Evolutionary conservation across 1,140 invertebrate species (phyloP).

Genomic region (Caenorhabditis brenneri): DNA sequence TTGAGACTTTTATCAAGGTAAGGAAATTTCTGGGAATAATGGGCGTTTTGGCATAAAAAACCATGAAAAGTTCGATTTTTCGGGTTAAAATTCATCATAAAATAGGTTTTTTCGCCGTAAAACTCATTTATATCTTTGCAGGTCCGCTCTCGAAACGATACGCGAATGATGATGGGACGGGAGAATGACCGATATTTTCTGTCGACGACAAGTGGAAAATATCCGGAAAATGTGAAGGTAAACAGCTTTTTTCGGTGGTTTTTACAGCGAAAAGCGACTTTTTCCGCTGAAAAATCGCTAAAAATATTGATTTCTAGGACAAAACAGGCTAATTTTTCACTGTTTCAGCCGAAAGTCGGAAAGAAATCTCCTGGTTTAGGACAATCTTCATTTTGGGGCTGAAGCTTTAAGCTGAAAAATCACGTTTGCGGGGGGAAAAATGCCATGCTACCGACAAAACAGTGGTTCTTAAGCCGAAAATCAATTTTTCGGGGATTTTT

Average conservation of each 20-base stretch:
- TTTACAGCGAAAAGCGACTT: neutral
- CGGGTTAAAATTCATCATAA: neutral
- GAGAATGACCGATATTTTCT: slow-evolving; percentile 24
- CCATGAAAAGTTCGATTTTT: neutral
- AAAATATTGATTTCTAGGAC: too few relatives aligned
- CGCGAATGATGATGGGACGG: neutral
- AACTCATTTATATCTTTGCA: neutral
- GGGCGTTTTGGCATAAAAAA: too few relatives aligned
- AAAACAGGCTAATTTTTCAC: too few relatives aligned
- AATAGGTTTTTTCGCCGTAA: neutral
- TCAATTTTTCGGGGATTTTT: too few relatives aligned
- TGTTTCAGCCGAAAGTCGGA: too few relatives aligned
- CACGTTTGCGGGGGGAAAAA: too few relatives aligned
- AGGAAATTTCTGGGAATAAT: neutral
- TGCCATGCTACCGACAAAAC: too few relatives aligned
- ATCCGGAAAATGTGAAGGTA: slow-evolving; percentile 21
- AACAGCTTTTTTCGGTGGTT: too few relatives aligned
- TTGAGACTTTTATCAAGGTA: slow-evolving; percentile 24
- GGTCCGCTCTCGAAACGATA: neutral
- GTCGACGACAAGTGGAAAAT: neutral
- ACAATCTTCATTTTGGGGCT: neutral
- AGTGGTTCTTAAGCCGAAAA: too few relatives aligned
- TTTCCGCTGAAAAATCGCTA: too few relatives aligned
- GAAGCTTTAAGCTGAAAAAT: neutral
- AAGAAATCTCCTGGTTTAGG: too few relatives aligned